Evolutionary conservation across 1,140 invertebrate genomes (phyloP), one percentile per base, ranked within the genome.

Genomic region (Ceratina australensis): DNA sequence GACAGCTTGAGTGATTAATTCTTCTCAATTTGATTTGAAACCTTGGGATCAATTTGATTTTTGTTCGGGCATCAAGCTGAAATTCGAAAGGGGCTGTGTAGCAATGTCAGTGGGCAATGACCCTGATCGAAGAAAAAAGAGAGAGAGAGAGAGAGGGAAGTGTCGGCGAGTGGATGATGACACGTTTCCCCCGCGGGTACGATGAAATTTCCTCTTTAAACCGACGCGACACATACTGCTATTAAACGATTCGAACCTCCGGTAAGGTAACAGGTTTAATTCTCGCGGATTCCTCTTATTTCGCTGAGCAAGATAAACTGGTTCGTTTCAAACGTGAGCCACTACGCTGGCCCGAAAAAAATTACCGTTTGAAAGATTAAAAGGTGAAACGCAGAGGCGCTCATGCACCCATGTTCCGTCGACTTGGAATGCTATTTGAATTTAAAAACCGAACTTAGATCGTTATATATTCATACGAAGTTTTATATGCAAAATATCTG

Each of bases 191-290:
- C 13, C 22, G 69, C 8, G 26, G 22, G 13, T 26, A 22, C 59
- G 16, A 74, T 74, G 72, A 74, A 74, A 74, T 74, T 74, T 74
- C 72, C 72, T 59, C 24, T 20, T 75, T 75, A 74, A 74, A 61
- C 28, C n/a, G 8, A 33, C 28, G 28, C 28, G 28, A 33, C 28
- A 5, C 28, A 33, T 5, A 5, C 2, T 33, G 28, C 52, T 50
- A 74, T 74, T 66, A 74, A 42, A 54, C 61, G 22, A 73, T 47
- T 66, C 50, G 18, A 72, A 64, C 71, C 60, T 50, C 22, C 59
- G 60, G 49, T 67, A 33, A 33, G 28, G 28, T 12, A 16, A 12
- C 20, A 1, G 50, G 0, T 57, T 59, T 57, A 67, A 75, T 67
- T 75, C 72, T 0, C 20, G 54, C 8, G 12, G 18, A 22, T 52